These are phyloP conservation scores for Pagrus major DNA, from an alignment of 2,113 vertebrate genomes.

Conservation along the genomic window DNA sequence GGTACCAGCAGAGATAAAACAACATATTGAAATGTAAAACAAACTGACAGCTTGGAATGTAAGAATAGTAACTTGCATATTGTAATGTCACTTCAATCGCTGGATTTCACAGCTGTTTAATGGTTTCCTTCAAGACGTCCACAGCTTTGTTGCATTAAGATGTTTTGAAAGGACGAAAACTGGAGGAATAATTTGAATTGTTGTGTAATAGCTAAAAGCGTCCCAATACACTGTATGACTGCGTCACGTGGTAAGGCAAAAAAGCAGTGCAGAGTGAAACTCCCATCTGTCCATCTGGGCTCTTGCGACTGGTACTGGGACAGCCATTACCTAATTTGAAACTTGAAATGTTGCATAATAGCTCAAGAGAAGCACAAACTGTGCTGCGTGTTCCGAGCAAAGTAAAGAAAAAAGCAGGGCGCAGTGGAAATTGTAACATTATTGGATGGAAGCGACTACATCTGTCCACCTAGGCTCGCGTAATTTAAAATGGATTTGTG, in stretches of 20 bases:
- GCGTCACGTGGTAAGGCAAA: not conserved
- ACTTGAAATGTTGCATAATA: slow-evolving; percentile 31
- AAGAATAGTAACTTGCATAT: slow-evolving; percentile 10
- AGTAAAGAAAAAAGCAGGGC: slow-evolving; percentile 16
- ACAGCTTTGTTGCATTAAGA: slow-evolving; percentile 2
- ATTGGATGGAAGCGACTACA: slow-evolving; percentile 31
- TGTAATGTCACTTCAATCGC: slow-evolving; percentile 11
- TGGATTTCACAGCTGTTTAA: slow-evolving; percentile 15
- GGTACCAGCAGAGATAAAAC: not conserved
- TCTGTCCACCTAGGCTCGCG: slow-evolving; percentile 8
- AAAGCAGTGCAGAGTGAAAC: slow-evolving; percentile 15
- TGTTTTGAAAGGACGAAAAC: slow-evolving; percentile 5
- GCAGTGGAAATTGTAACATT: not conserved
- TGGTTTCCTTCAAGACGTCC: slow-evolving; percentile 5
- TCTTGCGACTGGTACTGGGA: slow-evolving; percentile 3
- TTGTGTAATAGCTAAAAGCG: slow-evolving; percentile 1
- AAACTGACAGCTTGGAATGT: slow-evolving; percentile 6
- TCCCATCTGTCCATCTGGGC: slow-evolving; percentile 37
- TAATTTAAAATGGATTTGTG: slow-evolving; percentile 35
- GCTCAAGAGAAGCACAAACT: not conserved
- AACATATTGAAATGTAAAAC: slow-evolving; percentile 4
- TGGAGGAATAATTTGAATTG: not conserved
- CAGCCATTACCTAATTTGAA: slow-evolving; percentile 19
- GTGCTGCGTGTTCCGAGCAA: not conserved
- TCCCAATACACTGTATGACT: slow-evolving; percentile 3